Percentiles rank a stretch among this genome's conserved stretches.
Evolutionary conservation across 2,888 invertebrate species (phyloP).

Genomic region (Drosophila incognita): DNA sequence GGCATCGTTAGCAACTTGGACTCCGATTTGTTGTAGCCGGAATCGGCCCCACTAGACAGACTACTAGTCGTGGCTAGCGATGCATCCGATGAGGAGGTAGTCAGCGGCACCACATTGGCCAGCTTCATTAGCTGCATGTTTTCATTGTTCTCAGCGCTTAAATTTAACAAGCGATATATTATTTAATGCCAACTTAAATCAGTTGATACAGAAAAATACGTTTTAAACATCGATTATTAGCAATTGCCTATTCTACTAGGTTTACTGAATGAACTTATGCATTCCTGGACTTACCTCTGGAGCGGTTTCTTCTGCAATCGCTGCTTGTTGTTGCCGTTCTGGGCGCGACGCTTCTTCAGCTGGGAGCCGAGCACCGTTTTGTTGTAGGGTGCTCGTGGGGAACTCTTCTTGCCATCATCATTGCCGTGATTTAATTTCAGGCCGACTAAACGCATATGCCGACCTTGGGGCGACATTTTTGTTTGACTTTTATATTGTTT

Average conservation of each 20-base stretch:
- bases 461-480: constrained; percentile 52
- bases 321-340: constrained; percentile 1
- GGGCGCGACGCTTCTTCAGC: constrained; percentile 42
- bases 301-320: constrained; percentile 35
- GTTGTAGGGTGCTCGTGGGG: constrained; percentile 55
- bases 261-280: too few relatives aligned
- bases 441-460: constrained; percentile 51
- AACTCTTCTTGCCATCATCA: constrained; percentile 23
- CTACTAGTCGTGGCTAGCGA: constrained; percentile 49
- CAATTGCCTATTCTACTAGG: too few relatives aligned
- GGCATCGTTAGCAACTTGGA: constrained; percentile 18
- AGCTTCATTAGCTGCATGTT: constrained; percentile 29
- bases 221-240: too few relatives aligned
- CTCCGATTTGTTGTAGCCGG: not conserved
- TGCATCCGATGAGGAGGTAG: constrained; percentile 71
- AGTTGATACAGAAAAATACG: not conserved
- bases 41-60: constrained; percentile 15
- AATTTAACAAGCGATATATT: not conserved
- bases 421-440: not conserved
- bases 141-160: constrained; percentile 41
- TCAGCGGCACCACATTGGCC: constrained; percentile 50
- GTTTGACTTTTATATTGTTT: not conserved
- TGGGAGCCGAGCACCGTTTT: constrained; percentile 31
- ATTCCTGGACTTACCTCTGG: constrained; percentile 22
- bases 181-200: not conserved